Evolutionary conservation across 1,140 invertebrate species (phyloP).

Genomic region (Choristoneura fumiferana): DNA sequence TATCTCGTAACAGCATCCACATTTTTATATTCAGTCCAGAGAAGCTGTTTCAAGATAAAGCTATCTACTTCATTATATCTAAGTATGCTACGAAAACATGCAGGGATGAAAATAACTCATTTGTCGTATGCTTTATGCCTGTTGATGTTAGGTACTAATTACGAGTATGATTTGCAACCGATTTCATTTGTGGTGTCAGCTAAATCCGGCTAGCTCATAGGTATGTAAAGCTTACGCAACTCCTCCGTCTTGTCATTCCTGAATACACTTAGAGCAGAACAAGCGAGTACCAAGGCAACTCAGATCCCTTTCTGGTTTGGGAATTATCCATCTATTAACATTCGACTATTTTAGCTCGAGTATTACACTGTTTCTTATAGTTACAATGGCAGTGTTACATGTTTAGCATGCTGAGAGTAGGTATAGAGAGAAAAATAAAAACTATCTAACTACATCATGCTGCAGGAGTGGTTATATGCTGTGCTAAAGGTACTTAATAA

Average conservation of each 20-base stretch:
- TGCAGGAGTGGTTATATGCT: slow-evolving; percentile 13
- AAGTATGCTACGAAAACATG: slow-evolving; percentile 9
- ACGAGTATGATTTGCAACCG: neutral
- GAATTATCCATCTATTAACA: neutral
- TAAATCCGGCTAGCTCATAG: neutral
- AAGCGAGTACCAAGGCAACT: slow-evolving; percentile 19
- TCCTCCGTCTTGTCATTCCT: slow-evolving; percentile 10
- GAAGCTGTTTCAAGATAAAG: slow-evolving; percentile 1
- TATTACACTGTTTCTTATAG: slow-evolving; percentile 2
- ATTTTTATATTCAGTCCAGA: no score
- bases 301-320: slow-evolving; percentile 14
- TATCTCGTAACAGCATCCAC: slow-evolving; percentile 1
- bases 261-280: neutral
- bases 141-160: neutral
- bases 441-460: slow-evolving; percentile 25
- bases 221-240: neutral
- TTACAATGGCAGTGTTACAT: slow-evolving; percentile 18
- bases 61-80: neutral
- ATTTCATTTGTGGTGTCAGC: neutral
- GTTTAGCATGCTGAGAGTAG: slow-evolving; percentile 10
- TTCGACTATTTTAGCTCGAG: slow-evolving; percentile 10
- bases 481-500: slow-evolving; percentile 21
- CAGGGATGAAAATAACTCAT: slow-evolving; percentile 15
- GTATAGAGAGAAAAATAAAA: slow-evolving; percentile 10
- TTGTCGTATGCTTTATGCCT: slow-evolving; percentile 4